Conservation (phyloP, 1,140 invertebrate species). For the Proales similis region DNA sequence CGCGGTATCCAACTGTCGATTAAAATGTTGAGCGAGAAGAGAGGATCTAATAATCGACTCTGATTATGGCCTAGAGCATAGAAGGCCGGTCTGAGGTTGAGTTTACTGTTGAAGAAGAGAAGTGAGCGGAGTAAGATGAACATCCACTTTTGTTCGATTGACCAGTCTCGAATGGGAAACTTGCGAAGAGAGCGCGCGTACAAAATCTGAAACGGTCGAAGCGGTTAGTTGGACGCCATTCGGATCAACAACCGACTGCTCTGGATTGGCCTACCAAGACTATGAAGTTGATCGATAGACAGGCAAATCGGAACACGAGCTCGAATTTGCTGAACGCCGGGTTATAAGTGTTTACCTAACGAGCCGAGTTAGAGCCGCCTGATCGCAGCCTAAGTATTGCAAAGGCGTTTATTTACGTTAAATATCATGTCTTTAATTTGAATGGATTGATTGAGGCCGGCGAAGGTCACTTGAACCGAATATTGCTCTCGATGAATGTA, state of each 20-base stretch:
- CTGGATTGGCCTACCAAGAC: constrained; percentile 67
- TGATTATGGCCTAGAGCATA: no score
- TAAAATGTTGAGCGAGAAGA: constrained; percentile 82
- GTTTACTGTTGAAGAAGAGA: constrained; percentile 80
- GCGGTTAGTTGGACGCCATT: constrained; percentile 31
- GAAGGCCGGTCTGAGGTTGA: no score
- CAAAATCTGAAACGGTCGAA: constrained; percentile 66
- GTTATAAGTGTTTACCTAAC: constrained; percentile 90
- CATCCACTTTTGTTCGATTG: constrained; percentile 94
- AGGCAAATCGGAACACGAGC: constrained; percentile 90
- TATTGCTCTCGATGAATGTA: constrained; percentile 79
- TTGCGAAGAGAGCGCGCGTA: constrained; percentile 78
- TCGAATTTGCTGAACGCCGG: constrained; percentile 88
- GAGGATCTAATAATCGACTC: constrained; percentile 67
- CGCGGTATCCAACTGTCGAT: constrained; percentile 80
- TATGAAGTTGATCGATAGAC: constrained; percentile 74
- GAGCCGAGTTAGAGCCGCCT: no score
- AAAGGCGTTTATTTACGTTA: no score
- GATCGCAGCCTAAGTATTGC: no score
- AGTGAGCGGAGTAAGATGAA: constrained; percentile 77
- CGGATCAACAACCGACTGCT: no score
- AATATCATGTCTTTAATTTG: constrained; percentile 39
- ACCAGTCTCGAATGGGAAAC: constrained; percentile 84
- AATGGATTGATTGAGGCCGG: constrained; percentile 69
- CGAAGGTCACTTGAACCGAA: constrained; percentile 72